A percentile compares a stretch with the other conserved stretches of the same genome.
Evolutionary conservation across 2,888 invertebrate species (phyloP).

Genomic region (Tortricodes alternella): DNA sequence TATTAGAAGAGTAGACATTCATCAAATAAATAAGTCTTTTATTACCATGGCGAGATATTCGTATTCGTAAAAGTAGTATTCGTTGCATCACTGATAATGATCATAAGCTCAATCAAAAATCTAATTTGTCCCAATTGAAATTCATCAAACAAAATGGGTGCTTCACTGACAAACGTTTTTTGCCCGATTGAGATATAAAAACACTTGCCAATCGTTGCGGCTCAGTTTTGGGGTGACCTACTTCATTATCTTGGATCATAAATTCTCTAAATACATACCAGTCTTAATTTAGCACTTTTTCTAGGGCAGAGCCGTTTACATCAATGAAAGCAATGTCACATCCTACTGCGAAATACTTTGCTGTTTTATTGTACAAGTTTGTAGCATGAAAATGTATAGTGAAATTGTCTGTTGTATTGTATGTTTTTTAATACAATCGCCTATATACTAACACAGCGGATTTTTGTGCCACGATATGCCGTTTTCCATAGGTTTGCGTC

Average conservation of each 20-base stretch:
- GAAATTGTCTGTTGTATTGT: not conserved
- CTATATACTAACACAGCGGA: too few relatives aligned
- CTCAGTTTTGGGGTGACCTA: slow-evolving; percentile 27
- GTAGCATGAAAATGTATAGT: slow-evolving; percentile 16
- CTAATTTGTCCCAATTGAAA: not conserved
- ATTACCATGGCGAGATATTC: too few relatives aligned
- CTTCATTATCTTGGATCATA: slow-evolving; percentile 27
- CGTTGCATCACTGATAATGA: not conserved
- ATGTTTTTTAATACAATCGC: not conserved
- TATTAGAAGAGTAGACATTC: too few relatives aligned
- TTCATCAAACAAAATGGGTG: not conserved
- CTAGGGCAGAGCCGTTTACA: slow-evolving; percentile 18
- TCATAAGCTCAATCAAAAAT: not conserved
- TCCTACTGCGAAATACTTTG: slow-evolving; percentile 3
- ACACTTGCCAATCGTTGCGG: not conserved
- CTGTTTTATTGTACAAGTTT: not conserved
- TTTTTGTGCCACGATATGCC: too few relatives aligned
- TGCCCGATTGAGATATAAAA: slow-evolving; percentile 11
- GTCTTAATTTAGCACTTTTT: slow-evolving; percentile 19
- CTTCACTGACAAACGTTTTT: not conserved
- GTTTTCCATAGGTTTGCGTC: too few relatives aligned
- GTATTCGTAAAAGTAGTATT: too few relatives aligned
- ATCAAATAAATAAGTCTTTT: too few relatives aligned
- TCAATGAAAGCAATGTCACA: slow-evolving; percentile 25
- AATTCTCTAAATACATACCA: slow-evolving; percentile 16